These are phyloP conservation scores for Steinernema khuongi DNA, from an alignment of 1,140 invertebrate species.

Conservation along the genomic window DNA sequence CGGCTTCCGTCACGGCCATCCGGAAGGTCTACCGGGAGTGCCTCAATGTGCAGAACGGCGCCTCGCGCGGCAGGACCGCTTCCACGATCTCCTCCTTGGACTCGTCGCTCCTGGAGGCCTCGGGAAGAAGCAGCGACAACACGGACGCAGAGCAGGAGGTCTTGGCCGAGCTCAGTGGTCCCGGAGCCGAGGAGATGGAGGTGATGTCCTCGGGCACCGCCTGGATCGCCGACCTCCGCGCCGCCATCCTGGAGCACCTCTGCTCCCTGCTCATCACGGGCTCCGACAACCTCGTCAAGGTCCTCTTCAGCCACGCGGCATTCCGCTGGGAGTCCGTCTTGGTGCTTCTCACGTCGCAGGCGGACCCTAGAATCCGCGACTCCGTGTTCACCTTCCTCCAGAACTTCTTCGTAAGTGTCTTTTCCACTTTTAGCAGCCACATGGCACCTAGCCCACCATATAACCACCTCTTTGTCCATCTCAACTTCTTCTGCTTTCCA, in stretches of 20 bases:
- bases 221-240: neutral
- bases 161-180: constrained; percentile 18
- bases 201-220: neutral
- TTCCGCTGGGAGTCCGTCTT: constrained; percentile 25
- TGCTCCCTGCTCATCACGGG: constrained; percentile 2
- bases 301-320: neutral
- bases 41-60: neutral
- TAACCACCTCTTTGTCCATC: too few relatives aligned
- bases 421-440: neutral
- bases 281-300: neutral
- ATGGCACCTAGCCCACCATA: too few relatives aligned
- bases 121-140: neutral
- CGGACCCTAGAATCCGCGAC: constrained; percentile 19
- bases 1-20: neutral
- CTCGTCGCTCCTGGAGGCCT: neutral
- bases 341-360: constrained; percentile 27
- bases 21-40: neutral
- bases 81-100: neutral
- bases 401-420: constrained; percentile 29
- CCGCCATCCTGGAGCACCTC: neutral
- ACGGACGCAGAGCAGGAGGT: neutral
- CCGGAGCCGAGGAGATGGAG: neutral
- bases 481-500: too few relatives aligned
- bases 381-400: constrained; percentile 23
- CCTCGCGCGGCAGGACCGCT: neutral